phyloP scores from a whole-genome alignment of 2,888 invertebrate genomes.

The Coecobrya sp. region DNA sequence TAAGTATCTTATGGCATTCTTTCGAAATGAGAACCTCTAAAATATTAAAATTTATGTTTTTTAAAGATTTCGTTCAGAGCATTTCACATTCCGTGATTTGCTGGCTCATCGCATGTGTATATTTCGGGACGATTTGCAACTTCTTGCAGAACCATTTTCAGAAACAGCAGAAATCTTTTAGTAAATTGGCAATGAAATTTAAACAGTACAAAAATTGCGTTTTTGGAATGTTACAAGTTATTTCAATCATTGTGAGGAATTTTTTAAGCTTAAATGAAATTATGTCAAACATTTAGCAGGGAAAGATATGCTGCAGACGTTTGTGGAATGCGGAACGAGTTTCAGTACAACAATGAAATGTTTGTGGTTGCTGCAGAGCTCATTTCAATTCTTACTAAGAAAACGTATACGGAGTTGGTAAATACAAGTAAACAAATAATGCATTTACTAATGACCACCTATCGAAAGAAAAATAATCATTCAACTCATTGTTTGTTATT shows the following conservation, averaged over 20 bases:
- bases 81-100: slow-evolving; percentile 79
- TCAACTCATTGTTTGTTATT: neutral
- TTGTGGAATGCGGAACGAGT: slow-evolving; percentile 73
- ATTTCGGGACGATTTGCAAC: slow-evolving; percentile 68
- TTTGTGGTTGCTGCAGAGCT: slow-evolving; percentile 76
- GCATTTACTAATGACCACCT: too few relatives aligned
- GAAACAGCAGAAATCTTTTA: neutral
- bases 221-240: too few relatives aligned
- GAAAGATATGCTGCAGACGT: slow-evolving; percentile 72
- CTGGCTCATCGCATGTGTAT: slow-evolving; percentile 81
- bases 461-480: too few relatives aligned
- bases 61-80: slow-evolving; percentile 78
- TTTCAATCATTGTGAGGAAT: too few relatives aligned
- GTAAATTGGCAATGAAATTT: neutral
- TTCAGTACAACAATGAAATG: slow-evolving; percentile 80
- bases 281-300: too few relatives aligned
- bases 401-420: slow-evolving; percentile 71
- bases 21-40: too few relatives aligned
- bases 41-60: neutral
- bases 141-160: slow-evolving; percentile 67
- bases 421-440: neutral
- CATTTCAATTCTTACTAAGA: slow-evolving; percentile 64
- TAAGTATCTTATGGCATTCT: too few relatives aligned
- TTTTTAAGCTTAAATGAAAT: too few relatives aligned
- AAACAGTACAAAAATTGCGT: too few relatives aligned